phyloP scores from a whole-genome alignment of 2,797 vertebrate species.

The Hemibagrus guttatus region DNA sequence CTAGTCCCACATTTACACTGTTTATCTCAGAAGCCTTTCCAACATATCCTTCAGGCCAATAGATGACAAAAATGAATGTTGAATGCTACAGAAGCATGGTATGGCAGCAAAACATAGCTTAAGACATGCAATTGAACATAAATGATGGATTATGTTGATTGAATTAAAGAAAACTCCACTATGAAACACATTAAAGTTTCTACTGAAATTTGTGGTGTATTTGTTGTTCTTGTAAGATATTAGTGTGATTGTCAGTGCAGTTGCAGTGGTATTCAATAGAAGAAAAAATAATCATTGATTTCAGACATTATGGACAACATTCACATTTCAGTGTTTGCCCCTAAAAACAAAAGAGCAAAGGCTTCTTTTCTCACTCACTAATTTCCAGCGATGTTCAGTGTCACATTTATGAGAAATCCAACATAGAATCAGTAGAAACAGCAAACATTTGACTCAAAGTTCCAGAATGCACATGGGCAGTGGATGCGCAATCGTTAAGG shows the following conservation, averaged over 20 bases:
- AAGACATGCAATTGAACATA: background rate
- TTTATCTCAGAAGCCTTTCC: conserved; percentile 46
- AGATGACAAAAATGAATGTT: background rate
- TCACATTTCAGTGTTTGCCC: background rate
- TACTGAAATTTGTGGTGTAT: background rate
- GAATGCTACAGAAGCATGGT: background rate
- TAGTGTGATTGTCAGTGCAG: background rate
- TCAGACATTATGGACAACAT: background rate
- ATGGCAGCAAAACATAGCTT: background rate
- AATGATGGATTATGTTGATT: background rate
- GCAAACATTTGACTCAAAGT: background rate
- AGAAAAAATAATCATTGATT: background rate
- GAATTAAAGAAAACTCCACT: background rate
- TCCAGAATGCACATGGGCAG: background rate
- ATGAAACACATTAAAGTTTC: background rate
- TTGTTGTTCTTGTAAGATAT: background rate
- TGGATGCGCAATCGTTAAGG: no score
- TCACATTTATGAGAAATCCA: background rate
- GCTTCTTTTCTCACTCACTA: background rate
- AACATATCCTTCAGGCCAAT: background rate
- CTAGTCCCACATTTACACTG: conserved; percentile 47
- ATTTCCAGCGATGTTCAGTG: background rate
- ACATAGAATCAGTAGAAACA: background rate
- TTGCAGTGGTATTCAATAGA: background rate
- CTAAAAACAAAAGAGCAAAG: background rate